Evolutionary conservation across 2,797 vertebrate species (phyloP).

Genomic region (Cossypha niveicapilla): DNA sequence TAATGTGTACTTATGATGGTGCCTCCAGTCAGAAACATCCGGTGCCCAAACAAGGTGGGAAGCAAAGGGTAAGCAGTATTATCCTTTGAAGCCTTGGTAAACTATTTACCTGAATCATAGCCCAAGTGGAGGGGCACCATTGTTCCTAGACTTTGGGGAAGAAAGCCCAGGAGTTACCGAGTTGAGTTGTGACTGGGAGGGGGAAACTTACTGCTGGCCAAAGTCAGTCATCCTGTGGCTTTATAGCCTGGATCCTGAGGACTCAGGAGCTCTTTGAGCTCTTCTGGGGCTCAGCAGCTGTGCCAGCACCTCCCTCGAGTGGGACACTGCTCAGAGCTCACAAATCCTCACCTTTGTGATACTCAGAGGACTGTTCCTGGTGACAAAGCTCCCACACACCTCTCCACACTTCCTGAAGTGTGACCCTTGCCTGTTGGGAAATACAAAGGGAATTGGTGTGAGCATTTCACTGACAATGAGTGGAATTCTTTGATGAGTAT

Average conservation of each 20-base stretch:
- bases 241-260: neutral
- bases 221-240: neutral
- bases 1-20: neutral
- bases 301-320: neutral
- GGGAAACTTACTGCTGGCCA: neutral
- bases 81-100: neutral
- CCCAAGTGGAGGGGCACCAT: neutral
- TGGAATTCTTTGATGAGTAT: neutral
- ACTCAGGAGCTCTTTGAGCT: neutral
- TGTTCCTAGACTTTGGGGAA: neutral
- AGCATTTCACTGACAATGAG: neutral
- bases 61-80: neutral
- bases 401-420: neutral
- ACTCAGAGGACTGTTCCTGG: neutral
- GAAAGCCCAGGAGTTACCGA: neutral
- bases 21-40: neutral
- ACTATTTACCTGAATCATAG: neutral
- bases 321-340: neutral
- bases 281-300: neutral
- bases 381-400: too few species aligned
- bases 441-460: neutral
- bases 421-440: neutral
- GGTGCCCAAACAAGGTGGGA: neutral
- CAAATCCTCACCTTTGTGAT: neutral
- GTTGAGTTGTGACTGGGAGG: neutral